phyloP scores from a whole-genome alignment of 2,797 vertebrate genomes.

The Spondyliosoma cantharus region DNA sequence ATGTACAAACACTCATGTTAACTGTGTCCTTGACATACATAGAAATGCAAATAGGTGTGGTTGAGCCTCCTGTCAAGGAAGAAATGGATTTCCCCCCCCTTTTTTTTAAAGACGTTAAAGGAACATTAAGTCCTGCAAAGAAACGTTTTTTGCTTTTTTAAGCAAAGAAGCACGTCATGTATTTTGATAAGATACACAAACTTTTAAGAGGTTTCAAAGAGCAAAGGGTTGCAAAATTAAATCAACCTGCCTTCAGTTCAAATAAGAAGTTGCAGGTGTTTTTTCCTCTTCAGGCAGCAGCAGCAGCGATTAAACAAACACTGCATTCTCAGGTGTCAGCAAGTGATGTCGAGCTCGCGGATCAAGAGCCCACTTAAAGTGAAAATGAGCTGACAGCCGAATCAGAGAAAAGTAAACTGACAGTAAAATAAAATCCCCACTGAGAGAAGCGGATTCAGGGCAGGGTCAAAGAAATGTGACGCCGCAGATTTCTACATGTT shows the following conservation, averaged over 20 bases:
- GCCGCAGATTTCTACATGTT: constrained; percentile 31
- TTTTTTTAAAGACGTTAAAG: constrained; percentile 12
- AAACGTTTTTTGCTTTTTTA: background rate
- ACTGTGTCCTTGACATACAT: constrained; percentile 38
- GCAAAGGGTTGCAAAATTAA: constrained; percentile 27
- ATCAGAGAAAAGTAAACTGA: constrained; percentile 63
- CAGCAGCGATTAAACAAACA: constrained; percentile 57
- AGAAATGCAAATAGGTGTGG: constrained; percentile 68
- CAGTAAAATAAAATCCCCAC: constrained; percentile 39
- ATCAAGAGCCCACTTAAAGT: constrained; percentile 63
- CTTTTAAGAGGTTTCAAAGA: constrained; percentile 24
- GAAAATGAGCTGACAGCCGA: constrained; percentile 65
- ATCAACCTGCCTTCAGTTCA: constrained; percentile 31
- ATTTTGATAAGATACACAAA: constrained; percentile 6
- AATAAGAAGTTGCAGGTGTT: constrained; percentile 40
- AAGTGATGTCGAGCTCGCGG: constrained; percentile 52
- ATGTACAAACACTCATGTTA: constrained; percentile 49
- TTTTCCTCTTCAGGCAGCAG: constrained; percentile 35
- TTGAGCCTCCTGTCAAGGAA: constrained; percentile 50
- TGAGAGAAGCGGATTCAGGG: constrained; percentile 44
- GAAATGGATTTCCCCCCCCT: constrained; percentile 27
- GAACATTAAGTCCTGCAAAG: constrained; percentile 9
- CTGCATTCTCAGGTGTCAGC: constrained; percentile 73
- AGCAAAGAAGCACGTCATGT: constrained; percentile 17
- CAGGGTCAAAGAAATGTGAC: constrained; percentile 43